A percentile compares a stretch with the other conserved stretches of the same genome.
phyloP scores from a whole-genome alignment of 2,113 vertebrate genomes.

The Gambusia holbrooki region DNA sequence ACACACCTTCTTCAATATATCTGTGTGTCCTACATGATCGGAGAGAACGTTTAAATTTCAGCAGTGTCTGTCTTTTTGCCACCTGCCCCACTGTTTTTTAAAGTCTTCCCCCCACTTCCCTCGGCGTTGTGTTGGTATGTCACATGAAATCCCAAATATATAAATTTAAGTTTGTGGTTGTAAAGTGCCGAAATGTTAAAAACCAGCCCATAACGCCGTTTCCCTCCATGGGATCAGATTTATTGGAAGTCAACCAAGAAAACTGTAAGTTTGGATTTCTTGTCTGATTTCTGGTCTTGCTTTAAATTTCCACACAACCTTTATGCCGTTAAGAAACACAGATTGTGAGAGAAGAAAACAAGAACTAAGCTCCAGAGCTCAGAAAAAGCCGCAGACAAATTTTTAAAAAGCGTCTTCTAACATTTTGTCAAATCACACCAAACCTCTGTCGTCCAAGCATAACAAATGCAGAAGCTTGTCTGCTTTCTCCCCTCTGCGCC shows the following conservation, averaged over 20 bases:
- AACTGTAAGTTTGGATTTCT: background rate
- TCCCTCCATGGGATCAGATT: background rate
- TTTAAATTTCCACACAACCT: background rate
- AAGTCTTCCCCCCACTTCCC: background rate
- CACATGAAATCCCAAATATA: background rate
- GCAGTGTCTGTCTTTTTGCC: too few species aligned
- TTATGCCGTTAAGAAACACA: background rate
- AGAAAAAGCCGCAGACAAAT: background rate
- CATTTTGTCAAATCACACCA: background rate
- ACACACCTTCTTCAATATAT: too few species aligned
- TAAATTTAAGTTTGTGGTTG: background rate
- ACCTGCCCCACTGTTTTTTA: background rate
- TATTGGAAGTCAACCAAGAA: background rate
- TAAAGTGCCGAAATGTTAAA: background rate
- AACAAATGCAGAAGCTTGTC: background rate
- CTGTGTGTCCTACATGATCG: too few species aligned
- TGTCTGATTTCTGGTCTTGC: background rate
- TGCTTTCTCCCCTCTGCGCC: slow-evolving; percentile 22
- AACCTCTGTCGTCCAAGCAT: background rate
- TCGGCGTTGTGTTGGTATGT: background rate
- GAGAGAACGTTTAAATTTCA: too few species aligned
- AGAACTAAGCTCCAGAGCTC: background rate
- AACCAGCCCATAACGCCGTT: background rate
- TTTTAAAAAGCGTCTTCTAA: background rate
- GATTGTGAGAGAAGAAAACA: background rate